Percentiles rank a stretch among this genome's conserved stretches.
phyloP scores from a whole-genome alignment of 2,797 vertebrate genomes.

The Neomorphus geoffroyi region DNA sequence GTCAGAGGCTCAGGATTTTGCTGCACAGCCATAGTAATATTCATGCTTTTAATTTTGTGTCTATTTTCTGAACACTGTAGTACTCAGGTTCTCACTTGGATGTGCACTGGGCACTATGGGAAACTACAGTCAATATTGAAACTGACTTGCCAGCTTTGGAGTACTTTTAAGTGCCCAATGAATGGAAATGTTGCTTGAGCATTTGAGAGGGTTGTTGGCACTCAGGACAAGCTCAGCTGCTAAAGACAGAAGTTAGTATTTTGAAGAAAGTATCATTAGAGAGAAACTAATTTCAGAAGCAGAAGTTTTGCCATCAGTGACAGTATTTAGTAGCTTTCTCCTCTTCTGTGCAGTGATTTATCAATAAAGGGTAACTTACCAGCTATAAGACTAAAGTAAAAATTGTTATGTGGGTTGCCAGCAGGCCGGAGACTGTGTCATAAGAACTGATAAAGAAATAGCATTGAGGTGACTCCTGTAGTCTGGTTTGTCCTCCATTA shows the following conservation, averaged over 20 bases:
- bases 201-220: not conserved
- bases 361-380: not conserved
- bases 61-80: not conserved
- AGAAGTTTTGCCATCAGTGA: not conserved
- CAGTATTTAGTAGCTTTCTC: not conserved
- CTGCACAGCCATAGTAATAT: not conserved
- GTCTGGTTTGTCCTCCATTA: slow-evolving; percentile 38
- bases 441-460: slow-evolving; percentile 25
- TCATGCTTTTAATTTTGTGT: not conserved
- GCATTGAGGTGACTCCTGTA: not conserved
- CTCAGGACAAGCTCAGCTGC: not conserved
- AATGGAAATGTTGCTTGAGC: not conserved
- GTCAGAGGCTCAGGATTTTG: not conserved
- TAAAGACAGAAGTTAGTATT: not conserved
- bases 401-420: slow-evolving; percentile 26
- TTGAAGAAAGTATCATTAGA: not conserved
- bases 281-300: not conserved
- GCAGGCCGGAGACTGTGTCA: not conserved
- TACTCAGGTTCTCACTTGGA: not conserved
- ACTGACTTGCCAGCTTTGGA: not conserved
- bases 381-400: slow-evolving; percentile 12
- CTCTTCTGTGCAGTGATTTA: not conserved
- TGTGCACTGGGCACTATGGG: not conserved
- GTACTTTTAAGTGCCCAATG: not conserved
- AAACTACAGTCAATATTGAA: not conserved